Evolutionary conservation across 1,140 invertebrate species (phyloP).

Genomic region (Oncopeltus fasciatus): DNA sequence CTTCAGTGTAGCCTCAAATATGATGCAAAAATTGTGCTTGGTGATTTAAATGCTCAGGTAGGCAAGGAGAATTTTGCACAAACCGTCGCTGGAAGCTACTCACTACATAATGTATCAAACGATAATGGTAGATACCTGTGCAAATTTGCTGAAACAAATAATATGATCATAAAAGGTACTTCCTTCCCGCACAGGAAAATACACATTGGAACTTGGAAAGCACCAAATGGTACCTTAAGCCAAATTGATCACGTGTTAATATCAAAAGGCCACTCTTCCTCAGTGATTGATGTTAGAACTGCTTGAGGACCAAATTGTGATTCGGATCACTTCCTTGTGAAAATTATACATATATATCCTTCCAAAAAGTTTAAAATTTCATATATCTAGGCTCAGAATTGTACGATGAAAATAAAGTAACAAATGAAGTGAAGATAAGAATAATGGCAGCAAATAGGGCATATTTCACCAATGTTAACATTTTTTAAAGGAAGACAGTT

Average conservation of each 20-base stretch:
- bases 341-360: background rate
- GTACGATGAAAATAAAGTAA: background rate
- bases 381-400: background rate
- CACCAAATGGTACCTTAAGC: background rate
- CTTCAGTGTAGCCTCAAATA: background rate
- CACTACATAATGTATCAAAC: slow-evolving; percentile 2
- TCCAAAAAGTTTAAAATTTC: background rate
- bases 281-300: slow-evolving; percentile 8
- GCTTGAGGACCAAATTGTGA: slow-evolving; percentile 11
- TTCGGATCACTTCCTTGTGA: slow-evolving; percentile 14
- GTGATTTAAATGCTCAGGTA: background rate
- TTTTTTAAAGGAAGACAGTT: background rate
- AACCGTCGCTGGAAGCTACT: background rate
- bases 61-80: background rate
- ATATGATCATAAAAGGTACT: slow-evolving; percentile 3
- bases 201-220: slow-evolving; percentile 14
- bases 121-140: slow-evolving; percentile 1
- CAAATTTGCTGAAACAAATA: background rate
- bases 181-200: slow-evolving; percentile 8
- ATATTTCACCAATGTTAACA: background rate
- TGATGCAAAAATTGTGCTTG: background rate
- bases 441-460: background rate
- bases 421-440: background rate
- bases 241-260: slow-evolving; percentile 20
- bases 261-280: background rate